These are phyloP conservation scores for Heterotis niloticus DNA, from an alignment of 2,113 vertebrate genomes.

Conservation along the genomic window DNA sequence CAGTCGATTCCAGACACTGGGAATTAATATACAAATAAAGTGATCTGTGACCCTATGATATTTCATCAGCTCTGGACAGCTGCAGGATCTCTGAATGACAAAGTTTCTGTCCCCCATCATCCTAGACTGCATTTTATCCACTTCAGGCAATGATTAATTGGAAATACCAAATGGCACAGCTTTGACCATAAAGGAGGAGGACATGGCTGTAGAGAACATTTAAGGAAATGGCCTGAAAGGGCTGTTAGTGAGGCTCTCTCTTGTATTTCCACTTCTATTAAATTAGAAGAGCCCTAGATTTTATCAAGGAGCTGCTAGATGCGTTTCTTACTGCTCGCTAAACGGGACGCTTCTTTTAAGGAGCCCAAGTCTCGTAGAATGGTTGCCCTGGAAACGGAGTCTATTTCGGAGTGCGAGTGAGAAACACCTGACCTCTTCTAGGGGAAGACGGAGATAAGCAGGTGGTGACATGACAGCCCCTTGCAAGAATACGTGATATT, in stretches of 20 bases:
- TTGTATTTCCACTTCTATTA: background rate
- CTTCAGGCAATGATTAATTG: too few species aligned
- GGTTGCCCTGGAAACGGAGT: slow-evolving; percentile 25
- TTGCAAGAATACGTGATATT: too few species aligned
- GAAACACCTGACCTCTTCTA: slow-evolving; percentile 8
- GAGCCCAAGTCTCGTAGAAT: background rate
- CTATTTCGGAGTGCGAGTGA: slow-evolving; percentile 16
- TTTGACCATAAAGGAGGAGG: background rate
- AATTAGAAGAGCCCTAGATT: background rate
- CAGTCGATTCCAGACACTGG: too few species aligned
- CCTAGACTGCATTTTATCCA: too few species aligned
- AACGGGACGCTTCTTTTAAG: slow-evolving; percentile 5
- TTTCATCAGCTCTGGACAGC: background rate
- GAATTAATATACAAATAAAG: too few species aligned
- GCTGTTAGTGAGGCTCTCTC: background rate
- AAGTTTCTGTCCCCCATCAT: too few species aligned
- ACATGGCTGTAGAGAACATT: background rate
- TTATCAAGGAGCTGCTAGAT: background rate
- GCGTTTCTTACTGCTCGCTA: background rate
- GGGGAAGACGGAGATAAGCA: too few species aligned
- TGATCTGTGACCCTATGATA: too few species aligned
- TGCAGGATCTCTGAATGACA: background rate
- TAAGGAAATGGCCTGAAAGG: background rate
- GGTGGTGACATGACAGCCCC: too few species aligned
- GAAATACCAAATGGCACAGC: too few species aligned